Base-by-base conservation (phyloP, 2,888 invertebrate genomes). In the Gari tellinella region DNA sequence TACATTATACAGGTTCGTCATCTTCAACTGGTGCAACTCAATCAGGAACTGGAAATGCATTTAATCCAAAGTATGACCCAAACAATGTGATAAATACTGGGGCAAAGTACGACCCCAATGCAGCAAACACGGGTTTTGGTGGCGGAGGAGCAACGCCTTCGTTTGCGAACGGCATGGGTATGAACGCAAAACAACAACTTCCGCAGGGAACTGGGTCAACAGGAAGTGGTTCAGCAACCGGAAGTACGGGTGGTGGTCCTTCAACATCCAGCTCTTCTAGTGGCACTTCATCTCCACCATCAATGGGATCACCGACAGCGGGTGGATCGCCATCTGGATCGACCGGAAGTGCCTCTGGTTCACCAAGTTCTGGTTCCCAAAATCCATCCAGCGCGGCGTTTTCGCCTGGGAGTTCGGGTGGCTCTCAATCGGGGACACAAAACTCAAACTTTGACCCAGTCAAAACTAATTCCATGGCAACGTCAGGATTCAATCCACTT, bases 41-140 rank as follows among this genome's bases (percentile, higher is more conserved):
- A n/a, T n/a, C n/a, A n/a, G n/a, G n/a, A n/a, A n/a, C n/a, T n/a
- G n/a, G n/a, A n/a, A n/a, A n/a, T n/a, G n/a, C 53, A 15, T 46
- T 53, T 5, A 58, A 60, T 8, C 76, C 80, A 10, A 72, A 57
- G 25, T 80, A 80, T 25, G 63, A 80, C 46, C 81, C 81, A 1
- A 81, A 81, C 49, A 81, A 81, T 38, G 66, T 60, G 17, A 68
- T 82, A 1, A 80, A 80, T 41, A 82, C 78, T 15, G 82, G 75
- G 8, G 80, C 69, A 21, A 78, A 76, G 31, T 82, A 82, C 57
- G 80, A 82, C 43, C 82, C 82, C 10, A 82, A 82, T 57, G 76
- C 80, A 17, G 82, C 78, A 2, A 78, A 78, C 51, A 51, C 72
- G 7, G 72, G 69, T 0, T 65, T 65, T 51, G 72, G 74, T 25